Evolutionary conservation across 2,888 invertebrate genomes (phyloP).

Genomic region (Agriopis leucophaearia): DNA sequence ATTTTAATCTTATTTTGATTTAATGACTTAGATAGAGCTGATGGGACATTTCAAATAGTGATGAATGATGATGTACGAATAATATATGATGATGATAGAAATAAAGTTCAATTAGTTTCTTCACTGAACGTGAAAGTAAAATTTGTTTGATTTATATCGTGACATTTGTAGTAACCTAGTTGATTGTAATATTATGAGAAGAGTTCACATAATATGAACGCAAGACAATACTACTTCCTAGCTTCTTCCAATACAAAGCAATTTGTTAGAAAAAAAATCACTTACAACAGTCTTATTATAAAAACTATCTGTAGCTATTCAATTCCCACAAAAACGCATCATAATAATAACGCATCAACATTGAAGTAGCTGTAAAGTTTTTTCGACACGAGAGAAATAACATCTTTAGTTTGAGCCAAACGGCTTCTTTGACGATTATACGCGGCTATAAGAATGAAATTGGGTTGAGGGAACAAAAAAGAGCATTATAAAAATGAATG

Average conservation of each 20-base stretch:
- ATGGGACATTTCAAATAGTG: slow-evolving; percentile 10
- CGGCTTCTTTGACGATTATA: slow-evolving; percentile 78
- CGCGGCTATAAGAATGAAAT: slow-evolving; percentile 77
- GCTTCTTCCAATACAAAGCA: slow-evolving; percentile 4
- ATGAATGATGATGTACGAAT: slow-evolving; percentile 1
- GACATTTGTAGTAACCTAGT: too few relatives aligned
- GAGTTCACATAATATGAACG: background rate
- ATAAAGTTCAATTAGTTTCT: background rate
- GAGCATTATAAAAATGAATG: slow-evolving; percentile 54
- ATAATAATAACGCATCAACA: slow-evolving; percentile 54
- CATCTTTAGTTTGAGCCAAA: slow-evolving; percentile 67
- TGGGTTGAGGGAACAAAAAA: slow-evolving; percentile 72
- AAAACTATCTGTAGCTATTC: slow-evolving; percentile 53
- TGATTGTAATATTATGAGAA: background rate
- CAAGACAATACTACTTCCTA: background rate
- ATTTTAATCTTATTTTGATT: slow-evolving; percentile 31
- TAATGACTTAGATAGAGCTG: slow-evolving; percentile 18
- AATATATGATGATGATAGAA: background rate
- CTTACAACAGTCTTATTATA: slow-evolving; percentile 37
- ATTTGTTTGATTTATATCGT: background rate
- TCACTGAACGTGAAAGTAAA: background rate
- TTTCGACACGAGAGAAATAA: slow-evolving; percentile 56
- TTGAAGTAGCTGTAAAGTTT: slow-evolving; percentile 51
- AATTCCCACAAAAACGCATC: slow-evolving; percentile 61
- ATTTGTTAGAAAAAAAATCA: slow-evolving; percentile 30